Evolutionary conservation across 2,113 vertebrate genomes (phyloP).

Genomic region (Neotoma lepida): DNA sequence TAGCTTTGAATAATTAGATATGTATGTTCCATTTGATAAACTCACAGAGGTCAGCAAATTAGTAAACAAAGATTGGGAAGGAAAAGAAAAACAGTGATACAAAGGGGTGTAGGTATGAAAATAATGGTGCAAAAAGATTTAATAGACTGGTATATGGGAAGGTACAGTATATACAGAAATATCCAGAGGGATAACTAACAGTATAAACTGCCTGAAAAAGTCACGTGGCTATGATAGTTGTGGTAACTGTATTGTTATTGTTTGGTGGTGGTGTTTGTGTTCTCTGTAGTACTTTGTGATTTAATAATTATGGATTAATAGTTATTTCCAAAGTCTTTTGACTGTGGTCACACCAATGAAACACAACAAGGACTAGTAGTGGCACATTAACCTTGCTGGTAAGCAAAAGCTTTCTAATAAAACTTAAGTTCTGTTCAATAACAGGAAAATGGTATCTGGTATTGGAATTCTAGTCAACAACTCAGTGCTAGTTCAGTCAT

Average conservation of each 20-base stretch:
- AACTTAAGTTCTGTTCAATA: not conserved
- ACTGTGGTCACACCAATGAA: not conserved
- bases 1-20: too few species aligned
- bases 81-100: too few species aligned
- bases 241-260: not conserved
- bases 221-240: not conserved
- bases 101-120: too few species aligned
- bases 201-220: too few species aligned
- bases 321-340: not conserved
- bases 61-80: too few species aligned
- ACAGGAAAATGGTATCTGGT: not conserved
- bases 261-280: not conserved
- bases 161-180: too few species aligned
- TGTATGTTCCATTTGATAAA: too few species aligned
- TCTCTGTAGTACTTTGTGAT: not conserved
- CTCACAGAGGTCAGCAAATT: too few species aligned
- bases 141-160: too few species aligned
- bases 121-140: too few species aligned
- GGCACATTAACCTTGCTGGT: not conserved
- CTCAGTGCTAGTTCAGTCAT: too few species aligned
- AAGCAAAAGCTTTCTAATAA: not conserved
- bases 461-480: not conserved
- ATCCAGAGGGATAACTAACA: too few species aligned
- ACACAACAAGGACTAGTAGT: not conserved
- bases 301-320: not conserved